Base-by-base conservation (phyloP, 2,888 invertebrate genomes). In the Fragum fragum region DNA sequence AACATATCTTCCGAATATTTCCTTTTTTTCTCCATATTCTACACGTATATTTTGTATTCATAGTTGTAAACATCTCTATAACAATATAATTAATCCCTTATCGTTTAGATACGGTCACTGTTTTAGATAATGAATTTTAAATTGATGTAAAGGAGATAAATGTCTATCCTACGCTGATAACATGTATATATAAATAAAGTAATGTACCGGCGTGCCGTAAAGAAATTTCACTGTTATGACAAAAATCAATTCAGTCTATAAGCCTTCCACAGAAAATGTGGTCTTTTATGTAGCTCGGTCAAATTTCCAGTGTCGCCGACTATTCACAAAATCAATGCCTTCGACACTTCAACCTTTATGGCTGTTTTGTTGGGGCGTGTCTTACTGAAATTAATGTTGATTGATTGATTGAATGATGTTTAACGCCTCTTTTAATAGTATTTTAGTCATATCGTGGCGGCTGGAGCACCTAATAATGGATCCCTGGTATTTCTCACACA, bases 1-100 rank as follows among this genome's bases (percentile, higher is more conserved):
- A 76, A 76, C 71, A 36, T 21, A 70, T 36, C 53, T 63, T 71
- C 26, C 76, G 76, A 7, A 71, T 47, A 63, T 76, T 28, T 14
- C 63, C 39, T 29, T 76, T 76, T 36, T 47, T 47, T 66, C 36
- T 63, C 63, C 66, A 72, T 66, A 47, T n/a, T 26, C 26, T n/a
- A 39, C 42, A 66, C 21, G 39, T 11, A 66, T 66, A 66, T 39
- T 66, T 66, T 2, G 26, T 66, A 42, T 42, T 21, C 21, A 66
- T 26, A 7, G 6, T 23, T 61, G 7, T 32, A 29, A 29, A 7
- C 3, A 7, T 9, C 5, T 32, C 26, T 28, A 18, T 14, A 9
- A 9, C 18, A 9, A 23, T 18, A 32, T 14, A 9, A 18, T 32
- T 3, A 32, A 29, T 26, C 29, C 14, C 2, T 14, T 61, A 26